phyloP scores from a whole-genome alignment of 2,797 vertebrate genomes.

The Notamacropus eugenii region DNA sequence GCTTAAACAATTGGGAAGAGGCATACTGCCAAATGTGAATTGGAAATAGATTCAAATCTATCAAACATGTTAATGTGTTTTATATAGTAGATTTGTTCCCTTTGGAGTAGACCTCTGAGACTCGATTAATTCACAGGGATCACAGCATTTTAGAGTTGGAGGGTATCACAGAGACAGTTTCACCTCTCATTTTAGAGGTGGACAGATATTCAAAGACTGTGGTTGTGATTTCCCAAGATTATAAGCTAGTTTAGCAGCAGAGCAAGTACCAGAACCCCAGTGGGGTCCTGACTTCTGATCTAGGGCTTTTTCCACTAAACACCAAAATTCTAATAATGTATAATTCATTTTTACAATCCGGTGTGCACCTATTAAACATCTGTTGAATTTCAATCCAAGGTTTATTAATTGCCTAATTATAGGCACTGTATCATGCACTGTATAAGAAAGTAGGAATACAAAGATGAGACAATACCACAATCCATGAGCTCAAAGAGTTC shows the following conservation, averaged over 20 bases:
- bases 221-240: neutral
- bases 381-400: neutral
- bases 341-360: neutral
- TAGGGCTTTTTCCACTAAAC: neutral
- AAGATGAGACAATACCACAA: neutral
- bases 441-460: neutral
- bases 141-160: neutral
- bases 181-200: neutral
- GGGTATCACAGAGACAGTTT: neutral
- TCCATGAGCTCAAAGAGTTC: neutral
- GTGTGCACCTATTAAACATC: neutral
- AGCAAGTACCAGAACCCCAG: neutral
- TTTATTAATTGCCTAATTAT: neutral
- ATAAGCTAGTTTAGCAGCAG: neutral
- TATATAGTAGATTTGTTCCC: neutral
- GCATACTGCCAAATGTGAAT: neutral
- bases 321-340: neutral
- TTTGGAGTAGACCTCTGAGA: no score
- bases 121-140: accelerated
- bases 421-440: neutral
- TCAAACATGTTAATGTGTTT: accelerated
- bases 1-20: neutral
- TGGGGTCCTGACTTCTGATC: neutral
- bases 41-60: neutral
- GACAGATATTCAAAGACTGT: neutral